phyloP scores from a whole-genome alignment of 2,797 vertebrate genomes.

The Diglossa cyanea region DNA sequence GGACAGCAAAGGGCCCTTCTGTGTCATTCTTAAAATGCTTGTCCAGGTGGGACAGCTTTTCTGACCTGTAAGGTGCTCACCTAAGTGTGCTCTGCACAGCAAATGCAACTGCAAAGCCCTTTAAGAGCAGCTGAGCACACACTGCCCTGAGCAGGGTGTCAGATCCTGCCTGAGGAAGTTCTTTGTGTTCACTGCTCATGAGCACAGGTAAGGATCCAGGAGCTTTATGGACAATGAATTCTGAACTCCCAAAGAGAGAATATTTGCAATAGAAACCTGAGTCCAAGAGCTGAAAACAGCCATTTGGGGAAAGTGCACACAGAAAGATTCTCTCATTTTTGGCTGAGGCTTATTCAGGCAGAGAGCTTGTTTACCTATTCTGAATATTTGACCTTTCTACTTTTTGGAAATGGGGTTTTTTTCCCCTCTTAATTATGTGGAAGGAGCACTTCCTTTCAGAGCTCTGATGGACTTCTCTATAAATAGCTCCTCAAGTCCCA shows the following conservation, averaged over 20 bases:
- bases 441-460: constrained; percentile 41
- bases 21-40: background rate
- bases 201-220: background rate
- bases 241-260: background rate
- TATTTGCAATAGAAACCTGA: background rate
- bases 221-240: background rate
- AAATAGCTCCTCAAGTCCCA: constrained; percentile 72
- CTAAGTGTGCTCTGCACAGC: background rate
- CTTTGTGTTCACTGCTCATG: background rate
- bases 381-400: constrained; percentile 55
- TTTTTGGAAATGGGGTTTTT: constrained; percentile 5
- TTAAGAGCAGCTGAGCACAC: background rate
- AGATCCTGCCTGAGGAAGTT: background rate
- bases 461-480: constrained; percentile 63
- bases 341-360: background rate
- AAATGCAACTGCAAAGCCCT: background rate
- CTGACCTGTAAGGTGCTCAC: background rate
- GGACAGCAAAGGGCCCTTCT: background rate
- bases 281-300: background rate
- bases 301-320: background rate
- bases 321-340: background rate
- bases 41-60: background rate
- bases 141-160: background rate
- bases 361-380: constrained; percentile 39
- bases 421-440: background rate